Evolutionary conservation across 2,113 vertebrate genomes (phyloP).

Genomic region (Prunella himalayana): DNA sequence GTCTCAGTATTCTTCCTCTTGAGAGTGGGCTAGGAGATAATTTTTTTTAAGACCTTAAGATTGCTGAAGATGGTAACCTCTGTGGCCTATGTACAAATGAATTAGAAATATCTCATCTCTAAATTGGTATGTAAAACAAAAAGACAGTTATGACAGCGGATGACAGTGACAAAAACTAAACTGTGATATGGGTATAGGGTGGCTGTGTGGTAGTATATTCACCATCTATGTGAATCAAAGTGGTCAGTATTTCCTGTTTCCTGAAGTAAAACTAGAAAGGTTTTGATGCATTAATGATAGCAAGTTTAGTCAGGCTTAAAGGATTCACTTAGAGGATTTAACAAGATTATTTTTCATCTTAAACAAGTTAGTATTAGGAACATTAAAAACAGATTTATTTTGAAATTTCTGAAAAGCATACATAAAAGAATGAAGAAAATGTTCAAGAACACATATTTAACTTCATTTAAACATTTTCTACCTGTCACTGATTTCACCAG

Average conservation of each 20-base stretch:
- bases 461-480: not conserved
- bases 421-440: not conserved
- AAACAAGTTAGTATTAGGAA: slow-evolving; percentile 9
- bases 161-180: not conserved
- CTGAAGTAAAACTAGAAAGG: not conserved
- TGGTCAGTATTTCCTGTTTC: not conserved
- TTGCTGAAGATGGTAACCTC: not conserved
- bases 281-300: not conserved
- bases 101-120: not conserved
- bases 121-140: not conserved
- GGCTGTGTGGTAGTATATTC: not conserved
- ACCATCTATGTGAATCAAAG: not conserved
- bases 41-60: not conserved
- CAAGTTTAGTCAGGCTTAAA: slow-evolving; percentile 8
- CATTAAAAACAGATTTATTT: not conserved
- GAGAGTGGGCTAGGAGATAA: not conserved
- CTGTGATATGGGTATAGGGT: not conserved
- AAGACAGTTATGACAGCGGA: not conserved
- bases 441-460: not conserved
- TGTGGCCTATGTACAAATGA: not conserved
- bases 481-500: not conserved
- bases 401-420: not conserved
- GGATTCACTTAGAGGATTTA: slow-evolving; percentile 18
- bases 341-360: slow-evolving; percentile 5
- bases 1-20: not conserved